These are phyloP conservation scores for Manis pentadactyla DNA, from an alignment of 2,797 vertebrate species.

Conservation along the genomic window DNA sequence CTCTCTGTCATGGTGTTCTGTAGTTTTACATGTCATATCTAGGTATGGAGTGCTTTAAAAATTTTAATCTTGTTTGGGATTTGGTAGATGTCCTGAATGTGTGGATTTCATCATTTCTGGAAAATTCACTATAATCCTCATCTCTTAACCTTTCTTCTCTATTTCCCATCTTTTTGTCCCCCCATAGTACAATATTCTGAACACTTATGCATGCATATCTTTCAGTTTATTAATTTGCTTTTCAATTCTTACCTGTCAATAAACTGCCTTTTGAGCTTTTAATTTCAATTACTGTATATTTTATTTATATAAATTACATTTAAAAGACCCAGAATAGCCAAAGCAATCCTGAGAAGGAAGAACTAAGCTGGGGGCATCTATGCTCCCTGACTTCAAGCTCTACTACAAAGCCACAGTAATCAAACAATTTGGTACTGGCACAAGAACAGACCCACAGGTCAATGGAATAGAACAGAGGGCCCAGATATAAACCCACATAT, in stretches of 20 bases:
- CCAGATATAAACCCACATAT: too few relatives aligned
- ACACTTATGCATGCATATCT: neutral
- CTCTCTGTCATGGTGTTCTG: neutral
- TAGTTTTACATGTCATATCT: neutral
- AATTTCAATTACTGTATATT: neutral
- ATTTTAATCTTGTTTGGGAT: neutral
- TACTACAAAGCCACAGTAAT: too few relatives aligned
- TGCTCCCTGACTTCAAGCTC: too few relatives aligned
- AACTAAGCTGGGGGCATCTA: too few relatives aligned
- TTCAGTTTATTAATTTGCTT: neutral
- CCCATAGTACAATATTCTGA: neutral
- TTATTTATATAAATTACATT: neutral
- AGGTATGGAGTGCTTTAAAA: neutral
- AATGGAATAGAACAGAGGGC: too few relatives aligned
- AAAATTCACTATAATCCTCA: slow-evolving; percentile 25
- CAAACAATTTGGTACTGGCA: too few relatives aligned
- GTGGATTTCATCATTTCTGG: neutral
- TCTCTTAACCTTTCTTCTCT: neutral
- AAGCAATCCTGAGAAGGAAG: too few relatives aligned
- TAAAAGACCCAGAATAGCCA: neutral
- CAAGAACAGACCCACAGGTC: too few relatives aligned
- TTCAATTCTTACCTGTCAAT: neutral
- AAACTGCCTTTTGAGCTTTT: neutral
- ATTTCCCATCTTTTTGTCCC: neutral
- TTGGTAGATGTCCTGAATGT: neutral